Evolutionary conservation across 2,888 invertebrate genomes (phyloP), one percentile per base, ranked within the genome.

Genomic region (Drosophila paranaensis): DNA sequence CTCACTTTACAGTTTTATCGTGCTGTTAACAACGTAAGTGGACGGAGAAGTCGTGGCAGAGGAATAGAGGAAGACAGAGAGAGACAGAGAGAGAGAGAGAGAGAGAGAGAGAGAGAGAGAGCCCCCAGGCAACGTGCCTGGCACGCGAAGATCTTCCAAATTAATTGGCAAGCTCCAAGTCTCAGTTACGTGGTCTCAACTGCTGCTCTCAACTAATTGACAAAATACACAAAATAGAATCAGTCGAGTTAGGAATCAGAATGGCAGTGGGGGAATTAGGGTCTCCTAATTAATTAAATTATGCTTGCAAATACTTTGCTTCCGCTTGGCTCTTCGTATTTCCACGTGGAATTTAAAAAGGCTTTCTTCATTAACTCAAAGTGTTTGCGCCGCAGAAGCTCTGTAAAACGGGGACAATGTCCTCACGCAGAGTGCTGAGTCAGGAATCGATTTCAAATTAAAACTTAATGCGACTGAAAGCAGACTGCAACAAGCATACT

Each of bases 1-100:
- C 67, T 81, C 69, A 81, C 58, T 79, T 79, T 73, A 67, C 66
- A 77, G 64, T 77, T 70, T 69, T 81, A 81, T 77, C 74, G 74
- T 48, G 61, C 42, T 67, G 62, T 57, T 40, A 58, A 61, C 60
- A 48, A 30, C 14, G 10, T 54, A 63, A 69, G 33, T 25, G 40
- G 27, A n/a, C n/a, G 54, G 40, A 25, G 39, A 39, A 54, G 25
- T 54, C 25, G 13, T 30, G 30, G 6, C 13, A 16, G 40, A 35
- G 13, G 6, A 11, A 14, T 42, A 8, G 37, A 25, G 37, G 10
- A 20, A 11, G n/a, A 37, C 8, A 0, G 10, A 20, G 10, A 6
- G 37, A 30, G 2, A 20, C 1, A 8, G 37, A 25, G 37, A 10
- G n/a, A 11, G n/a, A 37, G 8, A 0, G 10, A 20, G 37, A 30